A percentile compares a stretch with the other conserved stretches of the same genome.
These are phyloP conservation scores for Lepilemur septentrionalis DNA, from an alignment of 2,797 vertebrate genomes.

Conservation along the genomic window DNA sequence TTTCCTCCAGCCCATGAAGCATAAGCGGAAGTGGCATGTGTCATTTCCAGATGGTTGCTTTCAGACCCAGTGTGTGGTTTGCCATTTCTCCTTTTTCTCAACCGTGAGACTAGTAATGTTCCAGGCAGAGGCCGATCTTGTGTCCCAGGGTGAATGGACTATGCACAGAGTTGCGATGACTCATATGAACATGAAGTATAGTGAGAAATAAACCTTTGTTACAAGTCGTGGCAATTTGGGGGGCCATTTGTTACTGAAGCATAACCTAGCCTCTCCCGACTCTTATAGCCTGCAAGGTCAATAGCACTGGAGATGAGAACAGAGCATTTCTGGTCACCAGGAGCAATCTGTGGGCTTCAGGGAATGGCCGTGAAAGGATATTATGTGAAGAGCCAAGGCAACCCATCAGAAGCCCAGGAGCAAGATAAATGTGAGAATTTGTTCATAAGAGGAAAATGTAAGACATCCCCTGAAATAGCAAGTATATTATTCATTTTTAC, in stretches of 20 bases:
- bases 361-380: background rate
- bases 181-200: background rate
- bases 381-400: background rate
- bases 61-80: conserved; percentile 1
- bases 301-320: background rate
- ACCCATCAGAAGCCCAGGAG: background rate
- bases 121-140: background rate
- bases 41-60: conserved; percentile 9
- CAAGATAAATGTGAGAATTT: background rate
- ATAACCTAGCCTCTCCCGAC: background rate
- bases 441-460: background rate
- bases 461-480: background rate
- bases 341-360: background rate
- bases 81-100: conserved; percentile 45
- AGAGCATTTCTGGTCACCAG: background rate
- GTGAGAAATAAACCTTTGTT: background rate
- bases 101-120: background rate
- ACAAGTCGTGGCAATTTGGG: background rate
- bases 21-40: background rate
- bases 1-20: background rate
- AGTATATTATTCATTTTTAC: background rate
- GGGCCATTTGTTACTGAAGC: background rate
- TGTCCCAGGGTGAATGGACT: background rate
- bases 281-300: background rate
- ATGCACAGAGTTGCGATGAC: background rate